Evolutionary conservation across 2,888 invertebrate genomes (phyloP).

Genomic region (Drosophila aldrichi): DNA sequence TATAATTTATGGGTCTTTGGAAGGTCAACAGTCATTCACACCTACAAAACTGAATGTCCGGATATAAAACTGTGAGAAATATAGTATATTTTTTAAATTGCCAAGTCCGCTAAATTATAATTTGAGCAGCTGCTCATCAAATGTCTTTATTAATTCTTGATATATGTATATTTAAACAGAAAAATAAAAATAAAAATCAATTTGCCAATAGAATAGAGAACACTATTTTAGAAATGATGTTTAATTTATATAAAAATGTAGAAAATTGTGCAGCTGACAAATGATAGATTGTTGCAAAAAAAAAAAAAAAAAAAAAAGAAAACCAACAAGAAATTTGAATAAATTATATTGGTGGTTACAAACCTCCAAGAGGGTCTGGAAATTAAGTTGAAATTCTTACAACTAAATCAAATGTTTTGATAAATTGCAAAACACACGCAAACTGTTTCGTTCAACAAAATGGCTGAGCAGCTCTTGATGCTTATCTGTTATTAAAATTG

Average conservation of each 20-base stretch:
- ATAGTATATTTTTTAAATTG: not conserved
- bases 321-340: conserved; percentile 5
- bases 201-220: not conserved
- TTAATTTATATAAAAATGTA: not conserved
- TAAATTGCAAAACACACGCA: conserved; percentile 74
- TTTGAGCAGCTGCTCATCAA: not conserved
- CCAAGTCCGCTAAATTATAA: not conserved
- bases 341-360: conserved; percentile 20
- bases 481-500: conserved; percentile 65
- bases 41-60: not conserved
- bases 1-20: not conserved
- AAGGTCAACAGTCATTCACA: not conserved
- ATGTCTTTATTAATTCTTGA: not conserved
- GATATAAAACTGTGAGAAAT: not conserved
- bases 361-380: conserved; percentile 17
- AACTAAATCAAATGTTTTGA: conserved; percentile 78
- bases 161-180: not conserved
- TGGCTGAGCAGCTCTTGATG: conserved; percentile 67
- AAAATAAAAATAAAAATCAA: not conserved
- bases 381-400: conserved; percentile 71
- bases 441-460: conserved; percentile 66
- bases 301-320: not conserved
- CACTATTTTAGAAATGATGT: no score
- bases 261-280: not conserved
- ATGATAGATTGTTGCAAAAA: not conserved